Percentiles rank a stretch among this genome's conserved stretches.
These are phyloP conservation scores for Callithrix jacchus DNA, from an alignment of 2,113 vertebrate species.

Conservation along the genomic window DNA sequence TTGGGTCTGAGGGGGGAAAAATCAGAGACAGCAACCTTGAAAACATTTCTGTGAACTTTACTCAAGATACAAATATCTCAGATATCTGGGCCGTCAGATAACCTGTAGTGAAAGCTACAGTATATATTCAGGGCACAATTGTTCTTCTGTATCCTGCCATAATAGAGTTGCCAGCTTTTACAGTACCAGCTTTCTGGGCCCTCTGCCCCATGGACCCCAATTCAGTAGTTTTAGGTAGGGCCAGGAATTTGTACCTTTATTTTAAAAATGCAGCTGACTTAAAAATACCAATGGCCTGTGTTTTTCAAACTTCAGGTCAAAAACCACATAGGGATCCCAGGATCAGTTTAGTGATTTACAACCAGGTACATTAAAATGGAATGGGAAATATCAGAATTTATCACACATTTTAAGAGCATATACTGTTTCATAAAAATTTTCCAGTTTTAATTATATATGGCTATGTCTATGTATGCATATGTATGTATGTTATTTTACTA, in stretches of 20 bases:
- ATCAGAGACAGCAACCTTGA: not conserved
- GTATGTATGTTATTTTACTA: not conserved
- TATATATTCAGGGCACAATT: not conserved
- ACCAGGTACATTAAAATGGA: not conserved
- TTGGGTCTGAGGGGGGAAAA: not conserved
- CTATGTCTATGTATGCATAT: not conserved
- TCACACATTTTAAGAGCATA: not conserved
- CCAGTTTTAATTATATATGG: not conserved
- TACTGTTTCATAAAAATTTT: not conserved
- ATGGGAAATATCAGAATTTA: slow-evolving; percentile 16
- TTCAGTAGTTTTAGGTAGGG: not conserved
- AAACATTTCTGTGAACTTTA: not conserved
- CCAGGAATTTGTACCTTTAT: not conserved
- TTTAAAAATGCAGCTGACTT: not conserved
- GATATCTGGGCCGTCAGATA: not conserved
- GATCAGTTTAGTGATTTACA: not conserved
- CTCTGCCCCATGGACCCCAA: not conserved
- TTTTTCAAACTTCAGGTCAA: not conserved
- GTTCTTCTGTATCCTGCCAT: not conserved
- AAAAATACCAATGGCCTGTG: slow-evolving; percentile 23
- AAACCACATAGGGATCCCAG: not conserved
- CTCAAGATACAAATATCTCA: not conserved
- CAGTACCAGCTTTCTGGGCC: not conserved
- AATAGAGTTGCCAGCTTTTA: not conserved
- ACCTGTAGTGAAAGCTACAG: not conserved